Base-by-base conservation (phyloP, 2,888 invertebrate genomes). In the Schrankia costaestrigalis region DNA sequence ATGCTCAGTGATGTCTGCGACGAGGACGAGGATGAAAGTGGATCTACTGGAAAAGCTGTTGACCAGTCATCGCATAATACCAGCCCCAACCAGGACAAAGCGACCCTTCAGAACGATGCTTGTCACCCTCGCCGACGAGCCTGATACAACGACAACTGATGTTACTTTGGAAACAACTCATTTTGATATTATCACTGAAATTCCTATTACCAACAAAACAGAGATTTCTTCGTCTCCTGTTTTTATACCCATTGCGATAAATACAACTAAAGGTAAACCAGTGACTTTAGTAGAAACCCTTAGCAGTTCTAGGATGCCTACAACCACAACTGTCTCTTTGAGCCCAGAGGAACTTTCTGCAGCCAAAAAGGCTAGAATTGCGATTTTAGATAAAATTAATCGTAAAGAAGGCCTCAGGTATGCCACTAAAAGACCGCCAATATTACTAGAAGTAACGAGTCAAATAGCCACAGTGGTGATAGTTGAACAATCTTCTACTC, bases 361-460 rank as follows among this genome's bases (percentile, higher is more conserved):
- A 3, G 80, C 78, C 0, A 82, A 85, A 41, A 78, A 76, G 45
- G 84, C 85, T 0, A 64, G 77, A 11, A 41, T 83, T 2, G 84
- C 83, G 0, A 85, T 84, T n/a, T 28, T 82, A 24, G 81, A 71
- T 40, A 85, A 85, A 39, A 69, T 71, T 0, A 66, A 65, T 23
- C 67, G 65, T 35, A 85, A 84, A 25, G 78, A 81, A 27, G 67
- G 57, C 11, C 7, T 25, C 11, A 11, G 7, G 3, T 17, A 18
- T 1, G 21, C 47, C 11, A 70, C 69, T 0, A 71, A 63, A 19
- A 85, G 85, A 44, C 85, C 86, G 0, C 75, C 82, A 0, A 83
- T 85, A 8, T 41, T 85, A 24, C 48, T 85, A 42, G 79, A 77
- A 31, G 79, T 83, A 35, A 74, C 80, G 8, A 52, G 56, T 9